A percentile compares a stretch with the other conserved stretches of the same genome.
phyloP scores from a whole-genome alignment of 2,113 vertebrate species.

The Xiphorhynchus elegans region DNA sequence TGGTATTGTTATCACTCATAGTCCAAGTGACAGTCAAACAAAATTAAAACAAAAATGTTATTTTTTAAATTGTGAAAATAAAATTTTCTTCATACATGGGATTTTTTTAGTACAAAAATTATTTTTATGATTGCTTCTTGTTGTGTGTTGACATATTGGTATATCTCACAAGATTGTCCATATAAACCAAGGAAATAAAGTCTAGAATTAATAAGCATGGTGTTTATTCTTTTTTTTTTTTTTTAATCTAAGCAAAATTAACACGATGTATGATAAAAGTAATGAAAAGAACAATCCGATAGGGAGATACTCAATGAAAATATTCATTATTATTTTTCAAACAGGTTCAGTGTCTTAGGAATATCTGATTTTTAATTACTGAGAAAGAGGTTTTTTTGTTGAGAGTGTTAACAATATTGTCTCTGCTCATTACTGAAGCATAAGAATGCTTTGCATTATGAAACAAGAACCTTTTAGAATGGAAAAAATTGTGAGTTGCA shows the following conservation, averaged over 20 bases:
- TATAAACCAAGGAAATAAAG: not conserved
- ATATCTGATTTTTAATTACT: not conserved
- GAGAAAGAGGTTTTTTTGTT: not conserved
- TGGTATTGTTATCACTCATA: not conserved
- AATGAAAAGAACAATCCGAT: not conserved
- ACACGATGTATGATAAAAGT: not conserved
- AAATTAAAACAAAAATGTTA: not conserved
- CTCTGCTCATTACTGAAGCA: not conserved
- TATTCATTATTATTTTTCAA: not conserved
- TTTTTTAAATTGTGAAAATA: not conserved
- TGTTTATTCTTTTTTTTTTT: not conserved
- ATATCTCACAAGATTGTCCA: not conserved
- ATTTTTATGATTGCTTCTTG: not conserved
- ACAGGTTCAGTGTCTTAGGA: not conserved
- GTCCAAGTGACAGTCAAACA: not conserved
- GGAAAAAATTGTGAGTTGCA: not conserved
- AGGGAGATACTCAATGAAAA: not conserved
- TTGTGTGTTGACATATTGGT: not conserved
- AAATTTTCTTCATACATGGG: not conserved
- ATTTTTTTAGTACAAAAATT: not conserved
- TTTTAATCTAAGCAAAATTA: not conserved
- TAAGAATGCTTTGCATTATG: not conserved
- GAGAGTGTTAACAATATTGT: not conserved
- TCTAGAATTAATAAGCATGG: not conserved
- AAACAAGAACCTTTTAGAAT: not conserved